phyloP scores from a whole-genome alignment of 2,888 invertebrate species.

The Cecidostiba fungosa region DNA sequence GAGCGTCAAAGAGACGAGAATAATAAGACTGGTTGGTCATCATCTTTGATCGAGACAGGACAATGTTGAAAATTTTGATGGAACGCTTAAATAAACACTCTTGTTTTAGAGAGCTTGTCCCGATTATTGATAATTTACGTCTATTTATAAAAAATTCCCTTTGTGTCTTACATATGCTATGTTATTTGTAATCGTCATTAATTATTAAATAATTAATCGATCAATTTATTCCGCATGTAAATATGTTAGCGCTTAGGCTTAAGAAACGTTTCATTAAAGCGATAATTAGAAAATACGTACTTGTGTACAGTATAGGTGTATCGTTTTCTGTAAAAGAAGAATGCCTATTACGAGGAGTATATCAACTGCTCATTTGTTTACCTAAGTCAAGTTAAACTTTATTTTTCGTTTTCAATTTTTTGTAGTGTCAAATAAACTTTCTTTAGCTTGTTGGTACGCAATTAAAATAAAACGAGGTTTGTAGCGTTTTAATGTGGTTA shows the following conservation, averaged over 20 bases:
- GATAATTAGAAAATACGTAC: conserved; percentile 63
- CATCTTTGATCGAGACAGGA: conserved; percentile 50
- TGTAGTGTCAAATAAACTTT: conserved; percentile 24
- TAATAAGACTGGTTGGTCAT: conserved; percentile 57
- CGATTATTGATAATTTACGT: conserved; percentile 49
- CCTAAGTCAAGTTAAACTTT: conserved; percentile 38
- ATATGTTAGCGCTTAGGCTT: conserved; percentile 71
- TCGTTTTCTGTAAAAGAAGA: conserved; percentile 11
- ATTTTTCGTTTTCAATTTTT: conserved; percentile 22
- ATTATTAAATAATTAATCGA: conserved; percentile 61
- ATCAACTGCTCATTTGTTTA: conserved; percentile 28
- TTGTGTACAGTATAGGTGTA: conserved; percentile 67
- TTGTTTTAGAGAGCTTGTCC: conserved; percentile 68
- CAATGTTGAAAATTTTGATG: conserved; percentile 28
- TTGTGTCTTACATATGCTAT: conserved; percentile 24
- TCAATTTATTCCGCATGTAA: conserved; percentile 69
- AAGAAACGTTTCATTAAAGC: conserved; percentile 62
- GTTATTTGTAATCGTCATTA: conserved; percentile 57
- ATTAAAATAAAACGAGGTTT: conserved; percentile 16
- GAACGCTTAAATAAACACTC: conserved; percentile 58
- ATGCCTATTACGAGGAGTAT: conserved; percentile 22
- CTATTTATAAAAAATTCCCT: conserved; percentile 29
- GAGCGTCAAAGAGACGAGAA: conserved; percentile 50
- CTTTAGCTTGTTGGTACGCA: conserved; percentile 5
- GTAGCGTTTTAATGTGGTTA: conserved; percentile 24